phyloP scores from a whole-genome alignment of 30 jellyfish, hydroid and myxozoan genomes.

The Pelagia noctiluca region DNA sequence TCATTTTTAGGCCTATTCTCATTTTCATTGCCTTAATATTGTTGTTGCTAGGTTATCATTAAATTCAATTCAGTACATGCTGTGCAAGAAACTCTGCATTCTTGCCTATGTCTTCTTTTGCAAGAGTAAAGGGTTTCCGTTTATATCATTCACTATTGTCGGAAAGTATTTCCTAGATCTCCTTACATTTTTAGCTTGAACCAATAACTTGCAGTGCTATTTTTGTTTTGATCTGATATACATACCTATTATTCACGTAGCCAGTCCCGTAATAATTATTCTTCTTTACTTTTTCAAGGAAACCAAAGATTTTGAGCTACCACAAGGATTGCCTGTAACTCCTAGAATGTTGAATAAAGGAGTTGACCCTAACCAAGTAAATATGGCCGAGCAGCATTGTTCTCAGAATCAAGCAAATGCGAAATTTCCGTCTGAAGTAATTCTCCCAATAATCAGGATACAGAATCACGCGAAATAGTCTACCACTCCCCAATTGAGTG shows the following conservation, averaged over 20 bases:
- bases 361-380: slow-evolving; percentile 50
- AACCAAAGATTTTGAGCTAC: slow-evolving; percentile 67
- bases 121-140: background rate
- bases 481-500: too few relatives aligned
- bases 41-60: too few relatives aligned
- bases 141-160: background rate
- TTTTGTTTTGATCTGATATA: background rate
- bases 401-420: too few relatives aligned
- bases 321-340: slow-evolving; percentile 75
- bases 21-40: too few relatives aligned
- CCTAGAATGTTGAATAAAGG: slow-evolving; percentile 67
- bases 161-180: background rate
- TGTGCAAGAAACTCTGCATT: too few relatives aligned
- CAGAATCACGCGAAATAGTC: background rate
- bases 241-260: background rate
- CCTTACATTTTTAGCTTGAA: background rate
- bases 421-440: background rate
- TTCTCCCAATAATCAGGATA: background rate
- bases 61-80: too few relatives aligned
- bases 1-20: too few relatives aligned
- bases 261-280: too few relatives aligned
- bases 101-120: background rate
- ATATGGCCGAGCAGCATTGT: slow-evolving; percentile 28
- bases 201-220: background rate
- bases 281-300: slow-evolving; percentile 48